Base-by-base conservation (phyloP, 2,113 vertebrate species). In the Phrynosoma blainvillii region DNA sequence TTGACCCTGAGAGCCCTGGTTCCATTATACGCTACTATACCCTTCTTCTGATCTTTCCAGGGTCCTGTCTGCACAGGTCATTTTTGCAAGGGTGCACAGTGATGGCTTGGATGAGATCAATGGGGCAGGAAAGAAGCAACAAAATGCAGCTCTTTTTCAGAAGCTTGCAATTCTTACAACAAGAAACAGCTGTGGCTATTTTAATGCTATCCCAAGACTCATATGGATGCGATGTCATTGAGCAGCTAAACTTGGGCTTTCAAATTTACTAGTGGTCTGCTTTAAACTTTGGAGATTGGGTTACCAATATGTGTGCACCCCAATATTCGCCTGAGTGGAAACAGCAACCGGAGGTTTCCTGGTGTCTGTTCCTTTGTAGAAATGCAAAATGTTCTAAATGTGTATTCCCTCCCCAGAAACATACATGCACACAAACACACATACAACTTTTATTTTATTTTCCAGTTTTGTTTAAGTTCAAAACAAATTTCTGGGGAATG, bases 171-270 rank as follows among this genome's bases (percentile, higher is more conserved):
- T 79, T 30, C 42, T 83, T 91, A 90, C 92, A 92, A 92, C 91
- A 90, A 94, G 91, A 95, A 96, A 93, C 95, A 96, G 95, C 93
- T 96, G 96, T 79, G 94, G 84, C 83, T 93, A 85, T 93, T 96
- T 96, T 94, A 96, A 94, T 92, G 84, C 70, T 54, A 85, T 93
- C 94, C 27, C 92, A 93, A 92, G 95, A 90, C 94, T 96, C 84
- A 23, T 93, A 95, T 0, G 93, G 77, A 89, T 90, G 94, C 96
- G 96, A 96, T 93, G 94, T 95, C 95, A 93, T 84, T 23, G 65
- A 94, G 42, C 85, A 95, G 94, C 92, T 92, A 86, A 95, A 94
- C 91, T 87, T 92, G 77, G 88, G 92, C 93, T 94, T 93, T 89
- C 0, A 40, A 87, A 77, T 96, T 97, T 96, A 96, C 91, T 94